Conservation (phyloP, 2,888 invertebrate species). For the Acronicta psi region DNA sequence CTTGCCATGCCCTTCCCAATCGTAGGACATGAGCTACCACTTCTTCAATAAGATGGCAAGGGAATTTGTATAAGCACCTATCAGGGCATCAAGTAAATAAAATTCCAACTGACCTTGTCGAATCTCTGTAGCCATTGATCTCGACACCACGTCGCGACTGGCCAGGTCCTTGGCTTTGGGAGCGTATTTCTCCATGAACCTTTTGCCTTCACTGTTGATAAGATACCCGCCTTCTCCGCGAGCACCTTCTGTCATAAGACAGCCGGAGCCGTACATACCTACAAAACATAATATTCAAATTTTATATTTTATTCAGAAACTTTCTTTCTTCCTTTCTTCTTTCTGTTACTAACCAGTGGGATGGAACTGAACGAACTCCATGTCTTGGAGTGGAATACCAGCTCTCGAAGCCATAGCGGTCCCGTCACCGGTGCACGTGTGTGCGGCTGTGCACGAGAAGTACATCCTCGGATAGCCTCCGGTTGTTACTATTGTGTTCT, state of each 20-base stretch:
- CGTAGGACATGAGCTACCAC: too few species aligned
- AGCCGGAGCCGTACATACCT: conserved; percentile 99
- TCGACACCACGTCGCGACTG: conserved; percentile 98
- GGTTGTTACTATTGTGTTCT: conserved; percentile 92
- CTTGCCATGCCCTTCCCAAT: too few species aligned
- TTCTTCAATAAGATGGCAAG: too few species aligned
- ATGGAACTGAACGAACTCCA: conserved; percentile 99
- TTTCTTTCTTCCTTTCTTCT: too few species aligned
- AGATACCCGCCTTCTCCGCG: conserved; percentile 99
- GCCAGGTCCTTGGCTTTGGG: conserved; percentile 99
- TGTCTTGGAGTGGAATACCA: conserved; percentile 97
- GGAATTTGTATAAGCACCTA: too few species aligned
- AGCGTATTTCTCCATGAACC: conserved; percentile 99
- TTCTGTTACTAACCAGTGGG: conserved; percentile 93
- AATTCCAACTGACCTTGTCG: conserved; percentile 85
- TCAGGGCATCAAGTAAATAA: too few species aligned
- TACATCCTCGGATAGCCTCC: conserved; percentile 97
- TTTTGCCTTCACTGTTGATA: conserved; percentile 97
- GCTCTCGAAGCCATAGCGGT: conserved; percentile 97
- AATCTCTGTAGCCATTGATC: conserved; percentile 99
- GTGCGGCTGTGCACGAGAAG: conserved; percentile 99
- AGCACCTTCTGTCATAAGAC: conserved; percentile 98
- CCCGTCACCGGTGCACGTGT: conserved; percentile 99
- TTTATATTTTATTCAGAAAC: too few species aligned
- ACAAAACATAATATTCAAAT: neutral